Base-by-base conservation (phyloP, 2,113 vertebrate species). In the Phaetusa simplex region DNA sequence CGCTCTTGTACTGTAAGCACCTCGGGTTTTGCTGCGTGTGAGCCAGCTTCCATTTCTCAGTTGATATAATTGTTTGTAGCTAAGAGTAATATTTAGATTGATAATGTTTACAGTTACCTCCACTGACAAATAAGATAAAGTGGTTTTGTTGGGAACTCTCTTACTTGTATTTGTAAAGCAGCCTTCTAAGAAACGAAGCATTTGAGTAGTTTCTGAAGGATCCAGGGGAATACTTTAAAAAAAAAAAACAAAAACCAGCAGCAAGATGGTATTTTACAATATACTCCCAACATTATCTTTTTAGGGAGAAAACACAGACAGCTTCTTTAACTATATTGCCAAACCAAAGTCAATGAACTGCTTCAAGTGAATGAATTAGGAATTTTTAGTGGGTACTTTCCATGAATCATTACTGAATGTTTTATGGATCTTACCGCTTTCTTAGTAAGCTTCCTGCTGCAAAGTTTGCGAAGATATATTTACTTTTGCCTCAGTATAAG, bases 1-100 rank as follows among this genome's bases (percentile, higher is more conserved):
- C 5, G 0, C 49, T 49, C 34, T 36, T 22, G 5, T 18, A 6
- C 40, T 27, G 45, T 19, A 19, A 49, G 78, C 61, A 14, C 4
- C 1, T 14, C 5, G 1, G 29, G 3, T 23, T 42, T 49, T 45
- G 64, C 64, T 62, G 64, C 6, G 14, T 8, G 14, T 1, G 4
- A 74, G 71, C 66, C 62, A 76, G 58, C 69, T 55, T 34, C 61
- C 45, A 26, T 45, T 38, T 53, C 85, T 82, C 71, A 55, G 65
- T 8, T 67, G 38, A 22, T 65, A 29, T 1, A 55, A 38, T 12
- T 66, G 61, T 76, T 87, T 43, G 56, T 21, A 86, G 19, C 59
- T 77, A 32, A 58, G 38, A 78, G 76, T 29, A 81, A 43, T 72
- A 61, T 71, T 91, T 71, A 45, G 80, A 45, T 29, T 84, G 76